phyloP scores from a whole-genome alignment of 2,888 invertebrate species.

The Drosophila pseudotakahashii region DNA sequence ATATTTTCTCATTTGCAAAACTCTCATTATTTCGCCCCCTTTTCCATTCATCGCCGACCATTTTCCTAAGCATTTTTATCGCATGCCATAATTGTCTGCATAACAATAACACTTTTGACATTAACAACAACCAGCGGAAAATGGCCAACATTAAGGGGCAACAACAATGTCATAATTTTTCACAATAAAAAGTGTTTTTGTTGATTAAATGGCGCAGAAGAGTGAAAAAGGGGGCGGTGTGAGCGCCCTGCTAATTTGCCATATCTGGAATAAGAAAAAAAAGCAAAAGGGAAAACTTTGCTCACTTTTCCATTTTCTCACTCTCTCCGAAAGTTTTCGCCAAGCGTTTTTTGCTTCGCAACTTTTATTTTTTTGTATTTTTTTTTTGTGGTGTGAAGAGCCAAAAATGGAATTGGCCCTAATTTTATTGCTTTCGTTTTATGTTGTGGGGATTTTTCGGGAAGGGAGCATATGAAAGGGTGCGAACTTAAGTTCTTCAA shows the following conservation, averaged over 20 bases:
- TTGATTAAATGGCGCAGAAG: slow-evolving; percentile 72
- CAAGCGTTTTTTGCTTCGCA: background rate
- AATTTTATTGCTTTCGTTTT: slow-evolving; percentile 73
- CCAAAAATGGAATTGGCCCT: slow-evolving; percentile 73
- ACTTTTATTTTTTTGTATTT: background rate
- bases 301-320: slow-evolving; percentile 41
- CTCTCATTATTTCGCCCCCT: slow-evolving; percentile 47
- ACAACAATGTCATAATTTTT: slow-evolving; percentile 73
- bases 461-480: slow-evolving; percentile 1
- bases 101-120: slow-evolving; percentile 79
- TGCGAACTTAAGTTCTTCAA: slow-evolving; percentile 12
- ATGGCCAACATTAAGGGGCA: slow-evolving; percentile 34
- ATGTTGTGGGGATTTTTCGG: slow-evolving; percentile 21
- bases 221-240: slow-evolving; percentile 6
- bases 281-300: slow-evolving; percentile 56
- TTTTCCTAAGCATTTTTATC: slow-evolving; percentile 66
- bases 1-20: slow-evolving; percentile 67
- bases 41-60: slow-evolving; percentile 16
- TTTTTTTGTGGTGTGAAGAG: slow-evolving; percentile 58
- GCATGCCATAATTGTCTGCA: slow-evolving; percentile 75
- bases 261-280: slow-evolving; percentile 12
- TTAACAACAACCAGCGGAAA: slow-evolving; percentile 55
- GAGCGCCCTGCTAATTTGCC: slow-evolving; percentile 46
- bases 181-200: slow-evolving; percentile 79
- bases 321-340: slow-evolving; percentile 26